A percentile compares a stretch with the other conserved stretches of the same genome.
Conservation (phyloP, 2,888 invertebrate species). For the Frankliniella fusca region DNA sequence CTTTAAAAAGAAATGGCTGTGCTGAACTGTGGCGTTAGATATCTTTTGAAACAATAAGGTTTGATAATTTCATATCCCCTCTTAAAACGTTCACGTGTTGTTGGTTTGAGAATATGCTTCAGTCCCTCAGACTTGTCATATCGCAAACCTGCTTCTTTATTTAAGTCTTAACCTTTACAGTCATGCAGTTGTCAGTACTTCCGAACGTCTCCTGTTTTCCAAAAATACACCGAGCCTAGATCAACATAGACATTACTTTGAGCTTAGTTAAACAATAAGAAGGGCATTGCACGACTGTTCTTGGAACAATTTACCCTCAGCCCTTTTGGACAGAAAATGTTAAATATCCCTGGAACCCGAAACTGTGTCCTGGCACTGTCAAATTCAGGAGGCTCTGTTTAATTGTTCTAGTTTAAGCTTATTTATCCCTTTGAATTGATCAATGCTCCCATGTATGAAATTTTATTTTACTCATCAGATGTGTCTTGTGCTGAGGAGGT, state of each 20-base stretch:
- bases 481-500: too few relatives aligned
- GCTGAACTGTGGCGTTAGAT: background rate
- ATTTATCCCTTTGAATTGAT: background rate
- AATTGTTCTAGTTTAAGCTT: background rate
- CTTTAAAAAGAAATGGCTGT: background rate
- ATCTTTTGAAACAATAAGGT: background rate
- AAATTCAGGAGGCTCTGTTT: background rate
- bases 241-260: too few relatives aligned
- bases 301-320: too few relatives aligned
- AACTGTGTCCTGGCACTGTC: too few relatives aligned
- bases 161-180: conserved; percentile 1
- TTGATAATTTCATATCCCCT: too few relatives aligned
- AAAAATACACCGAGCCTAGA: background rate
- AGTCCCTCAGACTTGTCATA: background rate
- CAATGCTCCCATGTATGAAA: too few relatives aligned
- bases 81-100: background rate
- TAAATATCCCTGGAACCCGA: too few relatives aligned
- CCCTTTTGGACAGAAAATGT: too few relatives aligned
- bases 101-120: background rate
- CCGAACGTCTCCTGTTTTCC: background rate
- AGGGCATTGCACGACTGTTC: too few relatives aligned
- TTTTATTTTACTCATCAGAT: too few relatives aligned
- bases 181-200: conserved; percentile 11
- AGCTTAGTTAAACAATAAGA: too few relatives aligned
- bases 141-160: background rate